These are phyloP conservation scores for Tamandua tetradactyla DNA, from an alignment of 2,797 vertebrate genomes.

Conservation along the genomic window DNA sequence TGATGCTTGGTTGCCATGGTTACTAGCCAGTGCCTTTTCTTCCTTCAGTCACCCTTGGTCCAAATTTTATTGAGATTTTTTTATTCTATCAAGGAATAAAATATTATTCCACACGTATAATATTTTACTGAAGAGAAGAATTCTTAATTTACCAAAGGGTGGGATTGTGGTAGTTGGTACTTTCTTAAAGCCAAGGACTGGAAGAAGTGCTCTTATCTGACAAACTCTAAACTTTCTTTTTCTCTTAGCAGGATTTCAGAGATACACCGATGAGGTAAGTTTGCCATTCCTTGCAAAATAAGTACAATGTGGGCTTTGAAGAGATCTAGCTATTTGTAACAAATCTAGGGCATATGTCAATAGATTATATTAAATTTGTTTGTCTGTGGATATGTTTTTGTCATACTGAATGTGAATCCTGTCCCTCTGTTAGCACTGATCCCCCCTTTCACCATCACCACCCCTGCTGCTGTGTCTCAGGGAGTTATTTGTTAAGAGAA, in stretches of 20 bases:
- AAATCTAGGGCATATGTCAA: too few species aligned
- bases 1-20: neutral
- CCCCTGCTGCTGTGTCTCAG: too few species aligned
- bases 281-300: too few species aligned
- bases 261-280: neutral
- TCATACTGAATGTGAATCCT: too few species aligned
- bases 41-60: neutral
- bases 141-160: neutral
- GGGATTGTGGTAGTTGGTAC: neutral
- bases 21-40: neutral
- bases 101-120: too few species aligned
- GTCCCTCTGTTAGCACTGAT: too few species aligned
- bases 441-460: too few species aligned
- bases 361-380: too few species aligned
- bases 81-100: neutral
- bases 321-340: too few species aligned
- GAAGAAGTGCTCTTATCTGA: neutral
- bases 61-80: neutral
- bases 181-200: neutral
- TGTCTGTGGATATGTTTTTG: too few species aligned
- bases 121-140: neutral
- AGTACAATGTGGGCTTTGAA: neutral
- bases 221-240: neutral
- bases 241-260: neutral
- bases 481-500: too few species aligned